phyloP scores from a whole-genome alignment of 1,140 invertebrate species.

The Eupeodes corollae region DNA sequence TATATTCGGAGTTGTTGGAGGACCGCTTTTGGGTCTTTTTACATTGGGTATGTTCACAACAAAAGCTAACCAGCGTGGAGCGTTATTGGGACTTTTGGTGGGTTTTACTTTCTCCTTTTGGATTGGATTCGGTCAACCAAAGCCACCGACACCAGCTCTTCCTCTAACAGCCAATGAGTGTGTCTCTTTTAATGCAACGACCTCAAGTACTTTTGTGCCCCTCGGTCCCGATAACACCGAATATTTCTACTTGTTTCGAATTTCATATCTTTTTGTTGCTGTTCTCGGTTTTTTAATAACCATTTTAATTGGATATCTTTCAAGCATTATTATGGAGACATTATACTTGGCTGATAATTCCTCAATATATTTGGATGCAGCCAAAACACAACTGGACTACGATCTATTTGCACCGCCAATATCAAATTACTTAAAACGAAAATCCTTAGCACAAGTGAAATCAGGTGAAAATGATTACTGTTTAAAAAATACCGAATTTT shows the following conservation, averaged over 20 bases:
- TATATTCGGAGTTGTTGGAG: slow-evolving; percentile 70
- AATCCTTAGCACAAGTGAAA: slow-evolving; percentile 25
- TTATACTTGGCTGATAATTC: slow-evolving; percentile 23
- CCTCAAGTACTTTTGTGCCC: neutral
- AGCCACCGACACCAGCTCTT: slow-evolving; percentile 45
- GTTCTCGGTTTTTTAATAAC: slow-evolving; percentile 58
- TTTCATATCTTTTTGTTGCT: slow-evolving; percentile 84
- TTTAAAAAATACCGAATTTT: no score
- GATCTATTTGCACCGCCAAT: slow-evolving; percentile 53
- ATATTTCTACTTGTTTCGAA: slow-evolving; percentile 30
- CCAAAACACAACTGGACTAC: slow-evolving; percentile 37
- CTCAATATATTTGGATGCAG: slow-evolving; percentile 23
- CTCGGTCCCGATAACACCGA: slow-evolving; percentile 7
- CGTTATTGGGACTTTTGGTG: slow-evolving; percentile 49
- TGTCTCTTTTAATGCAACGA: slow-evolving; percentile 8
- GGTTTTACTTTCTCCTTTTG: slow-evolving; percentile 65
- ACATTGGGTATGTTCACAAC: slow-evolving; percentile 64
- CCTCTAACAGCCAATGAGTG: slow-evolving; percentile 49
- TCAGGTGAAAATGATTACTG: slow-evolving; percentile 7
- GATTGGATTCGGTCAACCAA: slow-evolving; percentile 75
- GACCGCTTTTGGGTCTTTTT: slow-evolving; percentile 67
- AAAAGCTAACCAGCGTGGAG: slow-evolving; percentile 56
- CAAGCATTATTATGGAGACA: slow-evolving; percentile 38
- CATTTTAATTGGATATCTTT: slow-evolving; percentile 47
- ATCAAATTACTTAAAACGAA: slow-evolving; percentile 24